These are phyloP conservation scores for Sciurus carolinensis DNA, from an alignment of 2,797 vertebrate genomes.

Conservation along the genomic window DNA sequence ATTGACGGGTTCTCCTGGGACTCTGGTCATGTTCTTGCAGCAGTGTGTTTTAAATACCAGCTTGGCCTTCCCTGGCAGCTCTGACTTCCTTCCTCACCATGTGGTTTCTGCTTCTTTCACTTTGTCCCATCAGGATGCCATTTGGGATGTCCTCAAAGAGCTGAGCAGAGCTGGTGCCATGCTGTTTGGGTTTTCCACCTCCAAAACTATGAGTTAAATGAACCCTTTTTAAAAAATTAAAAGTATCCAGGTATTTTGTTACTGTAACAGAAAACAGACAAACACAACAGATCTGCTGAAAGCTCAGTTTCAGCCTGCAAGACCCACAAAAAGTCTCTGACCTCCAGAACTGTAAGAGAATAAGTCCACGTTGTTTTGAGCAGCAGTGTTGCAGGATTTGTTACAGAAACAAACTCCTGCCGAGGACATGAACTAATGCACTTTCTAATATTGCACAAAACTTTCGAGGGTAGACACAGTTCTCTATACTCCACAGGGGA, in stretches of 20 bases:
- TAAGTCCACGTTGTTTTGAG: not conserved
- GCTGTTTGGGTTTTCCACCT: not conserved
- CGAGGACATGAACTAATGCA: not conserved
- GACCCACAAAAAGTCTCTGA: too few relatives aligned
- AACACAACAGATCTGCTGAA: not conserved
- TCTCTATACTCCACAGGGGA: not conserved
- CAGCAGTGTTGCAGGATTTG: not conserved
- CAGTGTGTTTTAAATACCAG: not conserved
- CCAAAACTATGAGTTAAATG: not conserved
- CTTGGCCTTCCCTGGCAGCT: not conserved
- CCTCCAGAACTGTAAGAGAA: not conserved
- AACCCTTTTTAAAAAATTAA: not conserved
- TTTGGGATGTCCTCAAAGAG: not conserved
- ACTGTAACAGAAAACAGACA: not conserved
- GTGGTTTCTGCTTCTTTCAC: not conserved
- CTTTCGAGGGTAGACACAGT: fast-evolving
- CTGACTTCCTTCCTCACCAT: not conserved
- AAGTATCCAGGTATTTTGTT: not conserved
- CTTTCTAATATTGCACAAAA: too few relatives aligned
- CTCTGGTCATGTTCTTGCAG: not conserved
- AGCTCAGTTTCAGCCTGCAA: not conserved
- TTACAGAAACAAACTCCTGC: not conserved
- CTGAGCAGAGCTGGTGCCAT: too few relatives aligned
- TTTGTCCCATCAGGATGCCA: not conserved
- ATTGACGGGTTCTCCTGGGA: not conserved